Conservation (phyloP, 2,797 vertebrate species). For the Lophius americanus region DNA sequence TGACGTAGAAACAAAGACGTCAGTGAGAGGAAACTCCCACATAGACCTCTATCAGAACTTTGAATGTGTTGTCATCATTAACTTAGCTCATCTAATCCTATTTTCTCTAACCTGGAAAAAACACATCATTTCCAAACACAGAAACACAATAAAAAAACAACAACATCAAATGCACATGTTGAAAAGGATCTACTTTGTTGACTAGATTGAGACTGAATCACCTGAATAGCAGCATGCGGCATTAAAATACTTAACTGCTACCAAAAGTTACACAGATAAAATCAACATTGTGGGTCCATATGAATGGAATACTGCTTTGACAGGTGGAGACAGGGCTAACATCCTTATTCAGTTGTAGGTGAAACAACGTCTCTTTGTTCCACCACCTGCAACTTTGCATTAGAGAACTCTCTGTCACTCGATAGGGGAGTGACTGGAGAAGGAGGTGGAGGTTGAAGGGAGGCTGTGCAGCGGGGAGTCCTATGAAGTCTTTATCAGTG, state of each 20-base stretch:
- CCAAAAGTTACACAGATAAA: constrained; percentile 32
- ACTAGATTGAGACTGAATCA: constrained; percentile 23
- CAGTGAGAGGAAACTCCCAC: constrained; percentile 56
- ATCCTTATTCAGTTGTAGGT: constrained; percentile 44
- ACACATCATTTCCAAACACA: constrained; percentile 28
- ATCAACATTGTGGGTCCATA: constrained; percentile 6
- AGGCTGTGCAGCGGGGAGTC: constrained; percentile 56
- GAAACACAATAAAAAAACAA: constrained; percentile 14
- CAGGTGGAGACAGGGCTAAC: constrained; percentile 28
- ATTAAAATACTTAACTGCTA: constrained; percentile 31
- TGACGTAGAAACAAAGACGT: constrained; percentile 49
- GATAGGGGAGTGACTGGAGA: constrained; percentile 57
- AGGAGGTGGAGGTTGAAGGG: constrained; percentile 40
- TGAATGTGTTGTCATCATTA: constrained; percentile 37
- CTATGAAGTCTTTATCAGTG: constrained; percentile 87
- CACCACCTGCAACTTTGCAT: constrained; percentile 53
- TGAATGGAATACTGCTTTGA: constrained; percentile 40
- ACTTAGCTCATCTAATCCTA: constrained; percentile 33
- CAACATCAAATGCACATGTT: neutral
- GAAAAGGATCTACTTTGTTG: constrained; percentile 33
- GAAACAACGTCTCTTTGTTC: constrained; percentile 63
- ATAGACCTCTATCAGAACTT: constrained; percentile 30
- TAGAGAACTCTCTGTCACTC: constrained; percentile 32
- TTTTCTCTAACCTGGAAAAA: constrained; percentile 17
- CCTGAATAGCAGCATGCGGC: constrained; percentile 16